Conservation (phyloP, 2,113 vertebrate species). For the Egretta garzetta region DNA sequence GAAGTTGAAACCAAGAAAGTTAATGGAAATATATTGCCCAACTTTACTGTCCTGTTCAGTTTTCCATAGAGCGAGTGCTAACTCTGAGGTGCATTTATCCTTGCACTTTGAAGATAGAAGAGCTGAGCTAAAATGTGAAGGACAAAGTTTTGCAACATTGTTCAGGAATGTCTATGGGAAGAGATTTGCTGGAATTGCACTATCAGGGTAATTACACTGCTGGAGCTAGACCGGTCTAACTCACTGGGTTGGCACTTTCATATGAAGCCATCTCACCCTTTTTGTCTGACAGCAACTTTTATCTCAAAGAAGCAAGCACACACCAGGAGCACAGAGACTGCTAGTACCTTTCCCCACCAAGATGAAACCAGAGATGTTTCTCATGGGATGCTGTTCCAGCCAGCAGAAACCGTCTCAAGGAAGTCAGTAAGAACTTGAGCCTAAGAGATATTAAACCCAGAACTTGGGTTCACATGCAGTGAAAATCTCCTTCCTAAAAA, state of each 20-base stretch:
- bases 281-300: not conserved
- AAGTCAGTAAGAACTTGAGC: not conserved
- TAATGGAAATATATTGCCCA: not conserved
- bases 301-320: not conserved
- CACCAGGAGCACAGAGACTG: rapidly evolving
- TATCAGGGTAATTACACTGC: not conserved
- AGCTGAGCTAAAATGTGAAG: not conserved
- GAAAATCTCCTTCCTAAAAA: not conserved
- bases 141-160: not conserved
- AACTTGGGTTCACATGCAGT: not conserved
- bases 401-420: not conserved
- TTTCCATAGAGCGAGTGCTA: not conserved
- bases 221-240: not conserved
- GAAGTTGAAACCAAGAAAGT: not conserved
- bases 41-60: not conserved
- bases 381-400: not conserved
- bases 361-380: not conserved
- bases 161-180: not conserved
- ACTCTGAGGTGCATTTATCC: not conserved
- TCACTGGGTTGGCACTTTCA: not conserved
- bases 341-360: not conserved
- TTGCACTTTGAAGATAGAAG: not conserved
- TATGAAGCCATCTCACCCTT: not conserved
- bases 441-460: not conserved
- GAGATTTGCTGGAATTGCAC: not conserved